Evolutionary conservation across 2,113 vertebrate genomes (phyloP), one percentile per base, ranked within the genome.

Genomic region (Girardinichthys multiradiatus): DNA sequence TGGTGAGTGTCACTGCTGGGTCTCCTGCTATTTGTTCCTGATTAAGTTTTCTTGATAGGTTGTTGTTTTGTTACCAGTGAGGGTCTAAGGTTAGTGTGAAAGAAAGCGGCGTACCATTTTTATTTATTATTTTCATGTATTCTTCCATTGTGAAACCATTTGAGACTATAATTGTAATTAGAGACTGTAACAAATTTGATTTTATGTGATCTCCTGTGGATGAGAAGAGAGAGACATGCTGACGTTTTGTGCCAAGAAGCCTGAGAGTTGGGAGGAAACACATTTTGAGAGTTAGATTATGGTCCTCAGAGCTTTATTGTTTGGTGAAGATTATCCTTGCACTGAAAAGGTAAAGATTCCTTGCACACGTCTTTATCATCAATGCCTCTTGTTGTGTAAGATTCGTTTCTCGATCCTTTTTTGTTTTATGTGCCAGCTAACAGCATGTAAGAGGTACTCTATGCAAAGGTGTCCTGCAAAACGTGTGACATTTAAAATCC

Each of bases 131-230:
- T 89, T 84, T 80, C 87, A 89, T 85, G 74, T 87, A 82, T 82
- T 85, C 76, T 87, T 86, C 80, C 70, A 81, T 64, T 77, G 72
- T 76, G 77, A 85, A 75, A 68, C 72, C 83, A 69, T 75, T 72
- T 70, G 89, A 87, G 89, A 85, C 85, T 31, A 33, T 87, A 86
- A 90, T 86, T 90, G 79, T 80, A 90, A 92, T 90, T 86, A 89
- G 80, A 64, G 70, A 60, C 76, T 77, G 39, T 88, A 85, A 90
- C 85, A 85, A 89, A 90, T 69, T 82, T 89, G 81, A 91, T 92
- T 90, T 87, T 83, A 79, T 69, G 78, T 57, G 80, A 74, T 80
- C 72, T 79, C 83, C 79, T 80, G 85, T 76, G 81, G 81, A 81
- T 7, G 51, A 75, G 61, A 77, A 45, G 60, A 63, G 28, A 67